Base-by-base conservation (phyloP, 2,113 vertebrate genomes). In the Sorex fumeus region DNA sequence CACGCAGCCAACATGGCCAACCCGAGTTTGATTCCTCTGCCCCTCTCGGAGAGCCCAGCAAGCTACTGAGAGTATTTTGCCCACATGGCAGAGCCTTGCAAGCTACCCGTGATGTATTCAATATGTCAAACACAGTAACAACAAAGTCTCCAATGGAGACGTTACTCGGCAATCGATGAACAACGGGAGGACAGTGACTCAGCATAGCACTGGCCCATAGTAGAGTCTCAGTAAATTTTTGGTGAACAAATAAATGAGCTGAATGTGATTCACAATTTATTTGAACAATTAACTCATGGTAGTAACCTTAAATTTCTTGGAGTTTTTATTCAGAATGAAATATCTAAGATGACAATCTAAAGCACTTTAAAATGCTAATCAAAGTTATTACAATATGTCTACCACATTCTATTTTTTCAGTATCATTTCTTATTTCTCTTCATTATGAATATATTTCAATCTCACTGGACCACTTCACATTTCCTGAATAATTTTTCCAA, bases 321-420 rank as follows among this genome's bases (percentile, higher is more conserved):
- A 69, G 15, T 36, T 90, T 76, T 32, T 9, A 25, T 15, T 84
- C 23, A 71, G 60, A 62, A 4, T 87, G 72, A 89, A 66, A 19
- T 21, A 90, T 67, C 45, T 30, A 78, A 8, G 64, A 85, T 15
- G 10, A 90, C 47, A 87, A 16, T 19, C 4, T 25, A 69, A 90
- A 32, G 30, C 19, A 50, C 69, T 91, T 88, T 27, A 78, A 88
- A 95, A 87, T 16, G 67, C 12, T 84, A 66, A 87, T 83, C 8
- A 72, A 28, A 21, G 45, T 53, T 13, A 43, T 85, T 93, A 19
- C 32, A 88, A 75, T 28, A 11, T 66, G 50, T 84, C 62, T 88
- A 13, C 36, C 8, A 28, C 5, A 7, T 10, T 69, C 6, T 32
- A 10, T 36, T 76, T 45, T 72, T 84, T 74, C 19, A 45, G 25